These are phyloP conservation scores for Peromyscus aztecus DNA, from an alignment of 2,797 vertebrate species.

Conservation along the genomic window DNA sequence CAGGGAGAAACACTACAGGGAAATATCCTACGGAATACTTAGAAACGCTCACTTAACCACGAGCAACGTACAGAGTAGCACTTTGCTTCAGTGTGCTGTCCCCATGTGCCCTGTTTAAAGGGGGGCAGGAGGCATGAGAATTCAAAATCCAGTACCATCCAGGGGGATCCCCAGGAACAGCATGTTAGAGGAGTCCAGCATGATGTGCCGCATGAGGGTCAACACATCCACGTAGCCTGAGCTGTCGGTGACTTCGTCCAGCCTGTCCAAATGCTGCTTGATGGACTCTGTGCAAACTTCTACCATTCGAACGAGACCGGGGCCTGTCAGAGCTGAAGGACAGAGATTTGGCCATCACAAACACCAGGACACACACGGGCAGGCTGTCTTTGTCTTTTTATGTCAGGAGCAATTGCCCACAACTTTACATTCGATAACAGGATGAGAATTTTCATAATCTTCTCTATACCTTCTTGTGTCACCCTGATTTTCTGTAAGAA, in stretches of 20 bases:
- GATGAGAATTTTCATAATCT: neutral
- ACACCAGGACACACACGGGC: neutral
- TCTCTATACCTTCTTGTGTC: neutral
- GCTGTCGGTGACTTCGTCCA: slow-evolving; percentile 89
- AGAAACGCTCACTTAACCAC: neutral
- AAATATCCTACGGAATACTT: neutral
- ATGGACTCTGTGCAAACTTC: slow-evolving; percentile 91
- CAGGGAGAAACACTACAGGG: neutral
- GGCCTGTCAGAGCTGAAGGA: slow-evolving; percentile 93
- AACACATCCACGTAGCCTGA: slow-evolving; percentile 91
- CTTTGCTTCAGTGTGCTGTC: neutral
- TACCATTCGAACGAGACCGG: slow-evolving; percentile 92
- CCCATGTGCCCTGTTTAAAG: neutral
- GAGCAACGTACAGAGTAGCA: neutral
- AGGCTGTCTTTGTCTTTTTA: neutral
- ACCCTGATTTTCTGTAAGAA: slow-evolving; percentile 46
- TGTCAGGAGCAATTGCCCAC: neutral
- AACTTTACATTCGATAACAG: neutral
- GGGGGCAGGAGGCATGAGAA: neutral
- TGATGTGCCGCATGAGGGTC: slow-evolving; percentile 93
- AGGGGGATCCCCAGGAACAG: slow-evolving; percentile 95
- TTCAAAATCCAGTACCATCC: slow-evolving; percentile 89
- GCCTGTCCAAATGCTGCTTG: slow-evolving; percentile 89
- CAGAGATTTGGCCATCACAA: neutral
- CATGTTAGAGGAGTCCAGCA: slow-evolving; percentile 95